Base-by-base conservation (phyloP, 2,797 vertebrate genomes). In the Distichodus sexfasciatus region DNA sequence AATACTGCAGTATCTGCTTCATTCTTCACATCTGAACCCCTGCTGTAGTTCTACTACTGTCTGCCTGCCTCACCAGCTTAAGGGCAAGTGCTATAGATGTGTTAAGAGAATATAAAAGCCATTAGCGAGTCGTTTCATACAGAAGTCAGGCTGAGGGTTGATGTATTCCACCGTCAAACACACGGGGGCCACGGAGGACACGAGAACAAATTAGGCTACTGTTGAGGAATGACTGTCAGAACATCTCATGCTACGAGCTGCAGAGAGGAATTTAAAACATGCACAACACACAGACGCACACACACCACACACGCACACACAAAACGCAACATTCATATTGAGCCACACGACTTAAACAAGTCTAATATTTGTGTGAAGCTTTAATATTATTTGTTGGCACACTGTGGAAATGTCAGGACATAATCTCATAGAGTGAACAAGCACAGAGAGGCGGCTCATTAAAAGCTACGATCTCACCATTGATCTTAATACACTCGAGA, bases 161-260 rank as follows among this genome's bases (percentile, higher is more conserved):
- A 73, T 73, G 36, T 57, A 69, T 58, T 58, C 59, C 28, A n/a
- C 29, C 35, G 50, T 68, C 58, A 57, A 28, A 47, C 48, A 50
- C 12, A 26, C 53, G 26, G n/a, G 29, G 38, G 21, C 48, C 50
- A 24, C 57, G 26, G 2, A 59, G 50, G 51, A 62, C 66, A 64
- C 41, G 51, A 51, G 36, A 51, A 51, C 51, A 74, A 69, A 69
- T 59, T 36, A 69, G 46, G 54, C 38, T 64, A 11, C 43, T 51
- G n/a, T 28, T 41, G 53, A 51, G n/a, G 11, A 59, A 69, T 44
- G 51, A 44, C 54, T 65, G 57, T 26, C 53, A 36, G 50, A 28
- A 64, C 47, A 44, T 63, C 38, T 54, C 38, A 29, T 44, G 59
- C 48, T 19, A 47, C 6, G 23, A 57, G 46, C 38, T 15, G 17